Evolutionary conservation across 2,888 invertebrate species (phyloP), one percentile per base, ranked within the genome.

Genomic region (Parnassius glacialis): DNA sequence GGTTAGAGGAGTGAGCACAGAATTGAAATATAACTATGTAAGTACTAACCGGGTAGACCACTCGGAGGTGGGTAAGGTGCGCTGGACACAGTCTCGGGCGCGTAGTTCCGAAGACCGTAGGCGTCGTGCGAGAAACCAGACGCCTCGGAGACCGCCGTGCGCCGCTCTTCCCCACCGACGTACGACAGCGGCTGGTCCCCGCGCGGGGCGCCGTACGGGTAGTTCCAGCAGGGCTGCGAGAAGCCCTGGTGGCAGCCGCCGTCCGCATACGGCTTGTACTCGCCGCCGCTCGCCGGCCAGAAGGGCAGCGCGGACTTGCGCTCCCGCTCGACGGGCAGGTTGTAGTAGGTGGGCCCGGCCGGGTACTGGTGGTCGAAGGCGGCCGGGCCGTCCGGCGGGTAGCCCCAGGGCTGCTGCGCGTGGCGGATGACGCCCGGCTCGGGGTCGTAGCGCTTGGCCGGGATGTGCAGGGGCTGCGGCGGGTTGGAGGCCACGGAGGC

Each of bases 401-500:
- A 95, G 75, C 94, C 94, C 95, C 95, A 95, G 65, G 94, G 92
- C 71, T 93, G 94, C 71, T 94, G 95, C 73, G 95, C 94, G 89
- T 96, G 95, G 70, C 96, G 92, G 77, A 96, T 96, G 76, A 96
- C 96, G 53, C 95, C 94, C 58, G 94, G 93, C 77, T 93, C 93
- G 64, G 93, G 92, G 69, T 92, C 92, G 80, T 92, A 95, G 72
- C 97, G 93, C 89, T 97, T 97, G 78, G 97, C 97, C 70, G 97
- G 97, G 89, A 97, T 97, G 92, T 97, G 97, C 68, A 97, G 93
- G 68, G 96, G 96, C 78, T 95, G 94, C 65, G 95, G 94, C 65
- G 95, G 93, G 87, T 95, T 93, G 81, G 94, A 94, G 80, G 94
- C 92, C 58, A 93, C 93, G 65, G 91, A 90, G 66, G 94, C 86